These are phyloP conservation scores for Xenotilapia leptura DNA, from an alignment of 2,113 vertebrate species.

Conservation along the genomic window DNA sequence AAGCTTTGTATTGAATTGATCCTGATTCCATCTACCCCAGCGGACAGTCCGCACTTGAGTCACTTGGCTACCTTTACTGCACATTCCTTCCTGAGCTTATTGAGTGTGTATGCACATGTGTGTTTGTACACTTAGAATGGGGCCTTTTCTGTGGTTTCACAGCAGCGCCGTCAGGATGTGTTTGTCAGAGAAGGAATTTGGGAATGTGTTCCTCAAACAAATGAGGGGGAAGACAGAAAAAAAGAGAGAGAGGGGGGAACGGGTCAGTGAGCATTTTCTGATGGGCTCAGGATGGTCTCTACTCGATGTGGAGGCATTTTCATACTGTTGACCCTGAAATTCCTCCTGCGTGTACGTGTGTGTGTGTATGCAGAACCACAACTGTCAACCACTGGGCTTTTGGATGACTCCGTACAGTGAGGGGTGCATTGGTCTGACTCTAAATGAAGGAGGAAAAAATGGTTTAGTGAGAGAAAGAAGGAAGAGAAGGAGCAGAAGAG, in stretches of 20 bases:
- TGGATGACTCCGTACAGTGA: background rate
- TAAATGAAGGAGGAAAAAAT: conserved; percentile 10
- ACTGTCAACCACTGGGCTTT: background rate
- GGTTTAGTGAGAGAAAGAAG: background rate
- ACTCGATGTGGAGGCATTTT: background rate
- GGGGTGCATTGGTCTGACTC: conserved; percentile 22
- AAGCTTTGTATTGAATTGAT: conserved; percentile 34
- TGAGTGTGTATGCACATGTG: background rate
- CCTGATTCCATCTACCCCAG: conserved; percentile 19
- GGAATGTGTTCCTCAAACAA: conserved; percentile 70
- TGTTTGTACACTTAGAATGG: conserved; percentile 32
- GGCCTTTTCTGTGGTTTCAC: conserved; percentile 55
- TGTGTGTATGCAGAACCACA: background rate
- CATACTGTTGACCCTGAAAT: conserved; percentile 43
- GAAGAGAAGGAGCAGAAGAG: background rate
- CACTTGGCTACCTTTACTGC: conserved; percentile 47
- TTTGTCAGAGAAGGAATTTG: conserved; percentile 65
- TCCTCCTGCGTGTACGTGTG: background rate
- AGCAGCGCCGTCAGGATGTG: conserved; percentile 57
- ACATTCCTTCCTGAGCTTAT: conserved; percentile 54
- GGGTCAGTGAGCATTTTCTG: conserved; percentile 44
- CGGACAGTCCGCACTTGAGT: conserved; percentile 28
- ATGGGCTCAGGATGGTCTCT: background rate
- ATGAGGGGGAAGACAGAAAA: conserved; percentile 10
- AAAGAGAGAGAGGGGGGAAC: background rate